phyloP scores from a whole-genome alignment of 1,140 invertebrate species.

The Campoletis sonorensis region DNA sequence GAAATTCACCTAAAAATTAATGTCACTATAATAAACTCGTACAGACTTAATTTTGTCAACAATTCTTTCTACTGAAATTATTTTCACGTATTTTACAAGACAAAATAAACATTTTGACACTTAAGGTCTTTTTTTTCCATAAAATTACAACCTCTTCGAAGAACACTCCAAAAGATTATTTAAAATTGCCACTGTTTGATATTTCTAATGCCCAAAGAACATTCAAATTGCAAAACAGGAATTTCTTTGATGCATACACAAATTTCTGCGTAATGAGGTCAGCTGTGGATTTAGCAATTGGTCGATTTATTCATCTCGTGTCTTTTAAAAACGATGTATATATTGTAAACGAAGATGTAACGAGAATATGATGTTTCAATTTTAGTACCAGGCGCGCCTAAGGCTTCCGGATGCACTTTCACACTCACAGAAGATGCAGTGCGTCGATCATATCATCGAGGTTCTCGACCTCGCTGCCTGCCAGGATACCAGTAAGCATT shows the following conservation, averaged over 20 bases:
- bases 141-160: no score
- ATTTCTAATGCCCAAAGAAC: background rate
- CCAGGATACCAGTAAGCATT: slow-evolving; percentile 85
- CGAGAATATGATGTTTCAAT: slow-evolving; percentile 54
- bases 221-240: background rate
- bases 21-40: no score
- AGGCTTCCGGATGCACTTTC: slow-evolving; percentile 87
- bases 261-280: slow-evolving; percentile 27
- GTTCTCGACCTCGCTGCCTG: slow-evolving; percentile 86
- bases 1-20: no score
- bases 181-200: background rate
- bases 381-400: slow-evolving; percentile 72
- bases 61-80: no score
- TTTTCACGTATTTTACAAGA: no score
- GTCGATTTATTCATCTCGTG: slow-evolving; percentile 24
- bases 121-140: no score
- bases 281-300: slow-evolving; percentile 12
- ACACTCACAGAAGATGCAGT: slow-evolving; percentile 85
- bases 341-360: slow-evolving; percentile 44
- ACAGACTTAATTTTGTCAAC: no score
- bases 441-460: slow-evolving; percentile 89
- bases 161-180: no score
- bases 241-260: slow-evolving; percentile 12
- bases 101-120: no score
- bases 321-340: slow-evolving; percentile 21